Percentiles rank a stretch among this genome's conserved stretches.
phyloP scores from a whole-genome alignment of 2,888 invertebrate species.

The Lymantria dispar region DNA sequence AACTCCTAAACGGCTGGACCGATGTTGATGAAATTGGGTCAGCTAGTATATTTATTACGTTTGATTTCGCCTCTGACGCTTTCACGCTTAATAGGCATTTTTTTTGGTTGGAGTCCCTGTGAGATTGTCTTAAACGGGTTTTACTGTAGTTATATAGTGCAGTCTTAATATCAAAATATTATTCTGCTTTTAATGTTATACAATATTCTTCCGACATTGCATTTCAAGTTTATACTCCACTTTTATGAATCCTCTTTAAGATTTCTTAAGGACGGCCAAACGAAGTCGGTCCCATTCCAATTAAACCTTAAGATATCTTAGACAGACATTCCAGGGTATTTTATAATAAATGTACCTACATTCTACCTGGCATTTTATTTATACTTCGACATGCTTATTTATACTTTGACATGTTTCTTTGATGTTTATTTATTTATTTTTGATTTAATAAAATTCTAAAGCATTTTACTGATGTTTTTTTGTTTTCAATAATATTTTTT shows the following conservation, averaged over 20 bases:
- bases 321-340: conserved; percentile 50
- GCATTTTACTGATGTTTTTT: conserved; percentile 19
- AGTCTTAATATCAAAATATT: too few species aligned
- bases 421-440: conserved; percentile 46
- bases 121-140: too few species aligned
- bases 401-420: conserved; percentile 49
- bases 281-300: background rate
- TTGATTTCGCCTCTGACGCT: too few species aligned
- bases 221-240: conserved; percentile 37
- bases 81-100: too few species aligned
- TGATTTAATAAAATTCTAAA: conserved; percentile 45
- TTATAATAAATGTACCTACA: conserved; percentile 16
- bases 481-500: background rate
- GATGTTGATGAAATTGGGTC: too few species aligned
- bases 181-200: background rate
- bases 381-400: conserved; percentile 25
- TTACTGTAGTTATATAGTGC: too few species aligned
- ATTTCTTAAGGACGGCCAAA: conserved; percentile 27
- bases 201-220: conserved; percentile 19
- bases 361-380: conserved; percentile 21
- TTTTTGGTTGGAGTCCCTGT: too few species aligned
- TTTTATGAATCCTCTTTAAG: conserved; percentile 42
- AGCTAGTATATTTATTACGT: too few species aligned
- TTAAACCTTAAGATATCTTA: conserved; percentile 37
- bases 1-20: too few species aligned